Conservation (phyloP, 2,797 vertebrate genomes). For the Oreortyx pictus region DNA sequence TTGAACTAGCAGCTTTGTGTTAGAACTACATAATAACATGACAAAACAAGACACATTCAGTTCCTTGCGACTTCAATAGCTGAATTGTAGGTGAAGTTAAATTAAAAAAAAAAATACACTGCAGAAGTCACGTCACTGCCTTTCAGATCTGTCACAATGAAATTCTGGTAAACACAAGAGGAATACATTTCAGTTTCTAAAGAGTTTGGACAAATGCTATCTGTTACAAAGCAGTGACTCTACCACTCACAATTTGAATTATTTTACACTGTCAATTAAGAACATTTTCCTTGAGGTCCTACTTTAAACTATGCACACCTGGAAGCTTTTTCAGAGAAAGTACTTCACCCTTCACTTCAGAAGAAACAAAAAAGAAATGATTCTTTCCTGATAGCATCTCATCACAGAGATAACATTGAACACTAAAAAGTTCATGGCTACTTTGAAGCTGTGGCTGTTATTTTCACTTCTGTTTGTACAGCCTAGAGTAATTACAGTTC, state of each 20-base stretch:
- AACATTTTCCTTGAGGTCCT: neutral
- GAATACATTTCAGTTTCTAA: neutral
- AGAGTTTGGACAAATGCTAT: neutral
- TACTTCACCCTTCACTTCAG: neutral
- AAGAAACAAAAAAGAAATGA: neutral
- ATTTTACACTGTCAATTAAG: neutral
- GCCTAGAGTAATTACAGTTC: too few species aligned
- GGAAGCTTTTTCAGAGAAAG: neutral
- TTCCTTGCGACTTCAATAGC: neutral
- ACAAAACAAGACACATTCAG: neutral
- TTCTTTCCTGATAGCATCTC: neutral
- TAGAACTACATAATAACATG: neutral
- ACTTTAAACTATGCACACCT: neutral
- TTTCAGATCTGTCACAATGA: neutral
- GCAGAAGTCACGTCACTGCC: neutral
- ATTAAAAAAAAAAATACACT: too few species aligned
- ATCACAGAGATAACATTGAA: neutral
- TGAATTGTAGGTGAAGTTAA: neutral
- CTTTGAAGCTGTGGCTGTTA: neutral
- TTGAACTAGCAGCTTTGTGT: neutral
- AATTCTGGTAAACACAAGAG: neutral
- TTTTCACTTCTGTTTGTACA: neutral
- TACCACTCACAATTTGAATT: neutral
- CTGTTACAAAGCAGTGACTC: neutral
- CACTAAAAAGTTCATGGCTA: neutral